Base-by-base conservation (phyloP, 2,888 invertebrate species). In the Melieria omissa region DNA sequence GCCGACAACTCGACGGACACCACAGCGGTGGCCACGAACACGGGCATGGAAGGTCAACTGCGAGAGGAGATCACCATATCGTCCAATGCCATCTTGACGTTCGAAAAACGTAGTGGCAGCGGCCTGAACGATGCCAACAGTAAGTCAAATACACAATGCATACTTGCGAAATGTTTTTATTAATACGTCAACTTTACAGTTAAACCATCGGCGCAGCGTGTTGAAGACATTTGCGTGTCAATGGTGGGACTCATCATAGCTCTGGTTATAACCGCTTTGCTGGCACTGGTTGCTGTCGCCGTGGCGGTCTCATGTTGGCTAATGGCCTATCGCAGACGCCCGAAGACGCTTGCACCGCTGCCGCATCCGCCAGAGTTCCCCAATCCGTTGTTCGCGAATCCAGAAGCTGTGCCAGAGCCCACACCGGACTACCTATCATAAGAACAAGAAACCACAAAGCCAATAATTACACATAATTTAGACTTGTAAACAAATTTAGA, bases 291-390 rank as follows among this genome's bases (percentile, higher is more conserved):
- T 73, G 96, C 97, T 72, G 96, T 97, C 71, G 97, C 97, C 45
- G 95, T 97, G 65, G 96, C 96, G 71, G 96, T 97, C 72, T 96
- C 96, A 75, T 97, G 97, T 88, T 97, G 97, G 97, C 90, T 97
- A 77, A 95, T 97, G 91, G 97, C 97, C 80, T 96, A 96, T 89
- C 89, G 96, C 78, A 91, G 96, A 80, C 91, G 94, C 83, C 94
- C 96, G 67, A 95, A 95, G 82, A 91, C 94, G 66, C 91, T 94
- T 76, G 96, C 96, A 55, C 97, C 97, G 62, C 89, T 97, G 81
- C 96, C 97, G 78, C 97, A 97, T 89, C 97, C 97, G 79, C 95
- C 96, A 77, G 96, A 97, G 88, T 96, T 97, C 89, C 97, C 97
- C 73, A 97, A 97, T 88, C 96, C 97, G 80, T 90, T 97, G 84